Percentiles rank a stretch among this genome's conserved stretches.
phyloP scores from a whole-genome alignment of 2,888 invertebrate genomes.

The Drosophila maculinotata region DNA sequence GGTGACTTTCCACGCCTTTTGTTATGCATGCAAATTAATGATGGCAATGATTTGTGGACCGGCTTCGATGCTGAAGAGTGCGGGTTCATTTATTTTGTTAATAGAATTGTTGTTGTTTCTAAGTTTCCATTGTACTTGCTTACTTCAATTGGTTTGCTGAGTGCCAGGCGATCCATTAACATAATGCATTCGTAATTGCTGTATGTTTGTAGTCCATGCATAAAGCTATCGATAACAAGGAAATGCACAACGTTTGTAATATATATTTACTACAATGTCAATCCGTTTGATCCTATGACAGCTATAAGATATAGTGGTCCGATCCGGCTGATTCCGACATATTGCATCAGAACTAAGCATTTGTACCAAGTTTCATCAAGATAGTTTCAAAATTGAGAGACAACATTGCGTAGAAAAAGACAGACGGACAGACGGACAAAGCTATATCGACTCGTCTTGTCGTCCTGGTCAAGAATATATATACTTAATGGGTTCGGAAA shows the following conservation, averaged over 20 bases:
- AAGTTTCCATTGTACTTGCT: slow-evolving; percentile 61
- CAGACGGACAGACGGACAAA: no score
- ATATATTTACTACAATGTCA: no score
- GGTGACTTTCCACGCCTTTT: slow-evolving; percentile 48
- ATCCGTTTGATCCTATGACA: no score
- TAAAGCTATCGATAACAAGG: neutral
- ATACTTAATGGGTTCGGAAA: no score
- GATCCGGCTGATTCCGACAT: no score
- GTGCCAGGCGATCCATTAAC: neutral
- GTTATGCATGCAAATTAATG: slow-evolving; percentile 73
- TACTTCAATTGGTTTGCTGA: slow-evolving; percentile 7
- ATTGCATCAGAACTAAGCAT: no score
- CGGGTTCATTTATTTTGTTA: slow-evolving; percentile 50
- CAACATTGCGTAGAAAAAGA: no score
- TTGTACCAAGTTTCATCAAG: no score
- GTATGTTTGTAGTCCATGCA: neutral
- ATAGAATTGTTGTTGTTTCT: slow-evolving; percentile 49
- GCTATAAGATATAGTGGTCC: no score
- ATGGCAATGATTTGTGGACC: slow-evolving; percentile 57
- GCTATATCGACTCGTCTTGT: no score
- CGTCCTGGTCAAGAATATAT: no score
- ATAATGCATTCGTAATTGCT: neutral
- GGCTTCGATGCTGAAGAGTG: neutral
- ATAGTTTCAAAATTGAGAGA: no score
- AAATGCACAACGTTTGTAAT: neutral